Conservation (phyloP, 1,140 invertebrate genomes). For the Coelopa frigida region DNA sequence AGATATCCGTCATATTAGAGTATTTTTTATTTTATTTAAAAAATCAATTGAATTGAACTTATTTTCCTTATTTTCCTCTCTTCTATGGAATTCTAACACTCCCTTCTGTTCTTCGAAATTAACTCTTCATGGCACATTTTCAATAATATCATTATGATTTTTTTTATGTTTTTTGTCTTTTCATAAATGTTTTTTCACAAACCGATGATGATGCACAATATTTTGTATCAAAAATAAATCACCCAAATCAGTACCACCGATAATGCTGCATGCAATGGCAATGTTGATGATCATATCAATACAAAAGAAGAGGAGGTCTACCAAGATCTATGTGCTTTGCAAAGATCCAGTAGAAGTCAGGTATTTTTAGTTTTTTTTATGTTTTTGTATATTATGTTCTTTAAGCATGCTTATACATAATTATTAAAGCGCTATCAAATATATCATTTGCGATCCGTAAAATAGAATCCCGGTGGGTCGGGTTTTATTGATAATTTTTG, state of each 20-base stretch:
- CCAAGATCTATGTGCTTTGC: conserved; percentile 45
- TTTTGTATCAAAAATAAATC: neutral
- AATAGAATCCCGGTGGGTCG: too few species aligned
- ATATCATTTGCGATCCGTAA: too few species aligned
- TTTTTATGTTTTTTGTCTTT: conserved; percentile 1
- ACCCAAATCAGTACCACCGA: conserved; percentile 38
- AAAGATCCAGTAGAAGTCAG: conserved; percentile 43
- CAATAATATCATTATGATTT: conserved; percentile 3
- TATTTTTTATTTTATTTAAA: neutral
- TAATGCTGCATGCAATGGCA: conserved; percentile 43
- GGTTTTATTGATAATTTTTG: too few species aligned
- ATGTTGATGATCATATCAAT: conserved; percentile 42
- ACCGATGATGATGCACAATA: neutral
- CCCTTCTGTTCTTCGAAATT: conserved; percentile 4
- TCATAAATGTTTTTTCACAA: conserved; percentile 1
- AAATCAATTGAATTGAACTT: neutral
- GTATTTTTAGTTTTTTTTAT: conserved; percentile 28
- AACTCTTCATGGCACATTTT: neutral
- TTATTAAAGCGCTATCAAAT: too few species aligned
- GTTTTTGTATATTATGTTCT: too few species aligned
- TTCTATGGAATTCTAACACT: conserved; percentile 6
- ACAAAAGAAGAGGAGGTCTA: conserved; percentile 46
- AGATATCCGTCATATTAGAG: neutral
- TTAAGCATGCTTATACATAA: too few species aligned
- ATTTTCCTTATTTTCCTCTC: conserved; percentile 1